Evolutionary conservation across 2,113 vertebrate species (phyloP), one percentile per base, ranked within the genome.

Genomic region (Rhea pennata): DNA sequence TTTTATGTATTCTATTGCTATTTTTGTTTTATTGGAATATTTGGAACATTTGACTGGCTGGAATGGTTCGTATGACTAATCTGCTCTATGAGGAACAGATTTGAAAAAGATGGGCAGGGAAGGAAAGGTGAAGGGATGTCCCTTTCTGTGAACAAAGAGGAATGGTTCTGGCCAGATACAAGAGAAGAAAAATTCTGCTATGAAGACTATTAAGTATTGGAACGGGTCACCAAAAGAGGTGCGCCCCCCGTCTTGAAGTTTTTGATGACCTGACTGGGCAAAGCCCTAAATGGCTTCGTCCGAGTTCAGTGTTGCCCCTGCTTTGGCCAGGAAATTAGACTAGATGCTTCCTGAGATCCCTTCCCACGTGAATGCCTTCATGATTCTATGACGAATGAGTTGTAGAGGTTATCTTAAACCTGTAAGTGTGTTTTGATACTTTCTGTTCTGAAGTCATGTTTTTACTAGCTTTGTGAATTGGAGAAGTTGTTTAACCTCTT

Each of bases 241-340:
- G 74, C 0, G 0, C 4, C 8, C 20, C 5, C 6, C 31, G 62
- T 9, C 44, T 62, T 21, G 0, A 1, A 23, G 15, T 1, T 69
- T 91, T 77, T 83, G 40, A 83, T 53, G 39, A 76, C 4, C 3
- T 62, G 14, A 24, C 1, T 9, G 65, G 26, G 6, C 15, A 66
- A 61, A 36, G 7, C 26, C 27, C 15, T 71, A 20, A 53, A 39
- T 33, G 46, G 22, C 33, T 12, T 19, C 10, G 3, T 71, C 46
- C 71, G 22, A 88, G 86, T 59, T 90, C 13, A 42, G 7, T 50
- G 10, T 85, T 92, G 24, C 16, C 5, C 1, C 29, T 84, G 23
- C 42, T 86, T 78, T 88, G 13, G 20, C 31, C 7, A 4, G 24
- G 33, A 84, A 36, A 9, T 23, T 82, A 40, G n/a, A 15, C 20